phyloP scores from a whole-genome alignment of 2,113 vertebrate species.

The Sminthopsis crassicaudata region DNA sequence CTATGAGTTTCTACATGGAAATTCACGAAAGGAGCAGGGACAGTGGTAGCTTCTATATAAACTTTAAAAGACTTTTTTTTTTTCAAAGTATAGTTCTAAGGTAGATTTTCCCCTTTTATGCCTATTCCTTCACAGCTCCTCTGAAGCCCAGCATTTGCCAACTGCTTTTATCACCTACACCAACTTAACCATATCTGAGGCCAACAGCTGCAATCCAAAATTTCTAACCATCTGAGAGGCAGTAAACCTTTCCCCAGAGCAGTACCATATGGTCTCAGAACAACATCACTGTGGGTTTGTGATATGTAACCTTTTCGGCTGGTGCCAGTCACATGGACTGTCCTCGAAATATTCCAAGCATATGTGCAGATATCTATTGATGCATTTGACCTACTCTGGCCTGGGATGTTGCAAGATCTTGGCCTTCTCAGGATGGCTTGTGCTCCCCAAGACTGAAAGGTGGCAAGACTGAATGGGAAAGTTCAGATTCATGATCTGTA shows the following conservation, averaged over 20 bases:
- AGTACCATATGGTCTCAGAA: slow-evolving; percentile 27
- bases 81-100: slow-evolving; percentile 56
- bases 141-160: slow-evolving; percentile 59
- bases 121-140: slow-evolving; percentile 60
- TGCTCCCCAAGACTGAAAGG: not conserved
- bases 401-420: not conserved
- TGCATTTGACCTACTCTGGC: not conserved
- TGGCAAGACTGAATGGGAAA: not conserved
- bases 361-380: rapidly evolving
- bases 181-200: slow-evolving; percentile 29
- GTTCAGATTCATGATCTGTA: not conserved
- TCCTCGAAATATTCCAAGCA: not conserved
- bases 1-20: not conserved
- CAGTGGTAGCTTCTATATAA: slow-evolving; percentile 60
- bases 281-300: not conserved
- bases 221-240: slow-evolving; percentile 47
- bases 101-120: slow-evolving; percentile 59
- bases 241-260: slow-evolving; percentile 28
- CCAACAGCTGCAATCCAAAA: slow-evolving; percentile 45
- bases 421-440: not conserved
- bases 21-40: slow-evolving; percentile 48
- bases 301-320: not conserved
- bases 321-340: rapidly evolving
- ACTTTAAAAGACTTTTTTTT: slow-evolving; percentile 26
- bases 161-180: slow-evolving; percentile 52